phyloP scores from a whole-genome alignment of 1,140 invertebrate species.

The Drosophila bifasciata region DNA sequence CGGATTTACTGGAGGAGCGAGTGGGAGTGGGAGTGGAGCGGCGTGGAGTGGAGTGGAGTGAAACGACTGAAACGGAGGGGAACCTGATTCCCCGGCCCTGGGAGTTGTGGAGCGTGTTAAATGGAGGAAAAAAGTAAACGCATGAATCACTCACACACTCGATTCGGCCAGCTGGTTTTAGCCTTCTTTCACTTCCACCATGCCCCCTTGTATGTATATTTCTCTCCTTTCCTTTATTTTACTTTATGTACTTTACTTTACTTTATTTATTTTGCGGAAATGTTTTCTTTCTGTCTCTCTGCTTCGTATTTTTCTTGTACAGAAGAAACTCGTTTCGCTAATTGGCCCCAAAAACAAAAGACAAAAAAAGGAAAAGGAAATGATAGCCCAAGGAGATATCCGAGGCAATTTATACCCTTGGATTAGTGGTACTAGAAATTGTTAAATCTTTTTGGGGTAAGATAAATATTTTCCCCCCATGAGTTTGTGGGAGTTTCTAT shows the following conservation, averaged over 20 bases:
- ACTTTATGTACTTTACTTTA: constrained; percentile 25
- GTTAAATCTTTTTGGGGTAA: too few species aligned
- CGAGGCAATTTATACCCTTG: too few species aligned
- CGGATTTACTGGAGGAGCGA: constrained; percentile 31
- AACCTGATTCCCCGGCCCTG: constrained; percentile 42
- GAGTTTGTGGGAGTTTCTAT: too few species aligned
- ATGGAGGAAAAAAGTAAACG: constrained; percentile 40
- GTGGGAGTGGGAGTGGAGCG: neutral
- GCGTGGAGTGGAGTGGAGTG: neutral
- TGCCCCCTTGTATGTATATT: neutral
- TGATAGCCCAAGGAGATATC: neutral
- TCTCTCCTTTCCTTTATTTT: neutral
- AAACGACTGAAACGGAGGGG: neutral
- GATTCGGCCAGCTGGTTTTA: constrained; percentile 60
- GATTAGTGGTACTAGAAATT: too few species aligned
- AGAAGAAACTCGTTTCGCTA: constrained; percentile 62
- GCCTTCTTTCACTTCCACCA: constrained; percentile 19
- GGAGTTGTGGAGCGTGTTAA: constrained; percentile 71
- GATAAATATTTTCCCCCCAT: too few species aligned
- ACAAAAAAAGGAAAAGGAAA: constrained; percentile 5
- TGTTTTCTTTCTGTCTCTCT: constrained; percentile 42
- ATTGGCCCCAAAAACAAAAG: constrained; percentile 51
- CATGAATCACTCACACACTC: constrained; percentile 73
- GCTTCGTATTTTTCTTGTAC: constrained; percentile 45
- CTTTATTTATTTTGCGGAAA: constrained; percentile 68